A percentile compares a stretch with the other conserved stretches of the same genome.
These are phyloP conservation scores for Pseudoatta argentina DNA, from an alignment of 1,140 invertebrate species.

Conservation along the genomic window DNA sequence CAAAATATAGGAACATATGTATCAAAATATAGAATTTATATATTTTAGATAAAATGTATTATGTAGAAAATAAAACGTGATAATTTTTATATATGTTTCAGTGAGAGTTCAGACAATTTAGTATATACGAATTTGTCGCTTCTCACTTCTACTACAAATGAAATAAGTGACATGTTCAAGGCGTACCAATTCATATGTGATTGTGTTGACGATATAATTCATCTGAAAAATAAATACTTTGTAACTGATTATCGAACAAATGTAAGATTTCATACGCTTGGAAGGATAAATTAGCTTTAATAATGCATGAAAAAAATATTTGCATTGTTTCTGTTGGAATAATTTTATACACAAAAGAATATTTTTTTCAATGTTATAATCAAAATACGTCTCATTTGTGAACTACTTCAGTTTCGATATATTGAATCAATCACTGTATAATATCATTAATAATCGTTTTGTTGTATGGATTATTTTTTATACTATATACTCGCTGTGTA, in stretches of 20 bases:
- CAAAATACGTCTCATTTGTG: neutral
- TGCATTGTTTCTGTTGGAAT: neutral
- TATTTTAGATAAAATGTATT: neutral
- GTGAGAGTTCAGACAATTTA: neutral
- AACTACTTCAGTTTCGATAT: neutral
- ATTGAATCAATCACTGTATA: neutral
- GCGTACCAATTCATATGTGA: neutral
- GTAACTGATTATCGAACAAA: neutral
- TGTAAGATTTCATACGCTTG: neutral
- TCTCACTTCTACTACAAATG: neutral
- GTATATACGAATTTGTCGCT: neutral
- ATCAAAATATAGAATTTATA: slow-evolving; percentile 6
- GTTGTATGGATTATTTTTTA: neutral
- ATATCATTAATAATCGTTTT: neutral
- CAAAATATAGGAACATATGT: neutral
- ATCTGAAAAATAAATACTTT: neutral
- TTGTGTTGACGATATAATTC: neutral
- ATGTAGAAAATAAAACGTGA: neutral
- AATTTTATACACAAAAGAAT: neutral
- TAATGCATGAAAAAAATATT: neutral
- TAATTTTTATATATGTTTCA: neutral
- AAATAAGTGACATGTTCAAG: neutral
- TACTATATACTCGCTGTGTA: neutral
- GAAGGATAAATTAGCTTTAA: neutral
- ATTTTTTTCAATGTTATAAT: neutral